Conservation (phyloP, 2,113 vertebrate species). For the Chamaea fasciata region DNA sequence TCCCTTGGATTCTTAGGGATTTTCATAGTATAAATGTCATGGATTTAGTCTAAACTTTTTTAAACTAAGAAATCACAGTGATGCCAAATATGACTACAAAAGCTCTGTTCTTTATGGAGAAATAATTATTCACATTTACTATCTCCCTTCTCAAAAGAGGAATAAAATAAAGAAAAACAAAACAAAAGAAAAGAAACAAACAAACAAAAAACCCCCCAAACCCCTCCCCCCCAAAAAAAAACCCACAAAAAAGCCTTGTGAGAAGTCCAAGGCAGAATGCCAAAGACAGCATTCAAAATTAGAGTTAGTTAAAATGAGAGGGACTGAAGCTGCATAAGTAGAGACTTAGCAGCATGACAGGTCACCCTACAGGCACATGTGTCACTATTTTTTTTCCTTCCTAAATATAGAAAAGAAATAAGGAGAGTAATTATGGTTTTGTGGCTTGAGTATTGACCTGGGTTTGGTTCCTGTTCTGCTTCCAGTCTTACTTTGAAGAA, state of each 20-base stretch:
- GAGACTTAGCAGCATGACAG: slow-evolving; percentile 11
- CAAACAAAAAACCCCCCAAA: no score
- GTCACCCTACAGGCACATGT: background rate
- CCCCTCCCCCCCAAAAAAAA: no score
- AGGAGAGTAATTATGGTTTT: slow-evolving; percentile 51
- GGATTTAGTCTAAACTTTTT: background rate
- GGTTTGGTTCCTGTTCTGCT: slow-evolving; percentile 51
- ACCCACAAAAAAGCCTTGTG: background rate
- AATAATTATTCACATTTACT: slow-evolving; percentile 10
- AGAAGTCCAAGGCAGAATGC: slow-evolving; percentile 1
- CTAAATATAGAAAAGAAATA: slow-evolving; percentile 40
- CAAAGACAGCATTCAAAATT: slow-evolving; percentile 55
- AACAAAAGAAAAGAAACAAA: background rate
- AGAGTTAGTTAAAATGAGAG: slow-evolving; percentile 16
- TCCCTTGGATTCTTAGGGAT: background rate
- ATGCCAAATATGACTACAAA: slow-evolving; percentile 10
- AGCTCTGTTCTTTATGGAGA: background rate
- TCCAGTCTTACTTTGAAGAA: slow-evolving; percentile 54
- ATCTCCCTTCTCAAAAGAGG: background rate
- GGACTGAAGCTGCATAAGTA: background rate
- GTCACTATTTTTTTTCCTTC: background rate
- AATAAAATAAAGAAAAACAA: background rate
- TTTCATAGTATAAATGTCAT: background rate
- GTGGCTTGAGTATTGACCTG: slow-evolving; percentile 42
- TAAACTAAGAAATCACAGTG: background rate